A percentile compares a stretch with the other conserved stretches of the same genome.
Conservation (phyloP, 2,113 vertebrate species). For the Oceanites oceanicus region DNA sequence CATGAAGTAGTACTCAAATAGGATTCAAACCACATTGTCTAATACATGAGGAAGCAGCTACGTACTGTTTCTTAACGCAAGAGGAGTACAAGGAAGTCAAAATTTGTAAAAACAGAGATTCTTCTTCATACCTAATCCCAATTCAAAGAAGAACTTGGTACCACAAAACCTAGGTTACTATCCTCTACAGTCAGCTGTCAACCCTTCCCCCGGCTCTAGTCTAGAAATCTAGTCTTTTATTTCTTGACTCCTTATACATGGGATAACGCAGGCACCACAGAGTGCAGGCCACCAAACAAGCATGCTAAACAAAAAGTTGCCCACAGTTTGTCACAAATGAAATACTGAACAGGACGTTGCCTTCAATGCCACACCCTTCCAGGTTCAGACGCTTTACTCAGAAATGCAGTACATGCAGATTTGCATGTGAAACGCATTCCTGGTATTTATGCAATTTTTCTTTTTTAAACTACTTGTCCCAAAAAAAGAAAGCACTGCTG, state of each 20-base stretch:
- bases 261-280: not conserved
- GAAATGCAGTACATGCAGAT: not conserved
- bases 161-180: not conserved
- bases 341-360: not conserved
- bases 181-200: not conserved
- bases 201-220: not conserved
- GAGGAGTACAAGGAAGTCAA: not conserved
- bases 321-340: not conserved
- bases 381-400: not conserved
- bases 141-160: not conserved
- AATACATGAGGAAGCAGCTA: not conserved
- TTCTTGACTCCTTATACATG: not conserved
- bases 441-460: not conserved
- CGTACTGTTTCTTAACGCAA: rapidly evolving
- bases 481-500: not conserved
- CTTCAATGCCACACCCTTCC: not conserved
- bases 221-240: not conserved
- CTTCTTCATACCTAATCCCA: not conserved
- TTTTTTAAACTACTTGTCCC: not conserved
- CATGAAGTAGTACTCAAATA: not conserved
- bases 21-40: not conserved
- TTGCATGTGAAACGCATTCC: not conserved
- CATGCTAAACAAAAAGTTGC: not conserved
- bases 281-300: not conserved
- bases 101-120: not conserved